These are phyloP conservation scores for Polypedilum vanderplanki DNA, from an alignment of 1,140 invertebrate genomes.

Conservation along the genomic window DNA sequence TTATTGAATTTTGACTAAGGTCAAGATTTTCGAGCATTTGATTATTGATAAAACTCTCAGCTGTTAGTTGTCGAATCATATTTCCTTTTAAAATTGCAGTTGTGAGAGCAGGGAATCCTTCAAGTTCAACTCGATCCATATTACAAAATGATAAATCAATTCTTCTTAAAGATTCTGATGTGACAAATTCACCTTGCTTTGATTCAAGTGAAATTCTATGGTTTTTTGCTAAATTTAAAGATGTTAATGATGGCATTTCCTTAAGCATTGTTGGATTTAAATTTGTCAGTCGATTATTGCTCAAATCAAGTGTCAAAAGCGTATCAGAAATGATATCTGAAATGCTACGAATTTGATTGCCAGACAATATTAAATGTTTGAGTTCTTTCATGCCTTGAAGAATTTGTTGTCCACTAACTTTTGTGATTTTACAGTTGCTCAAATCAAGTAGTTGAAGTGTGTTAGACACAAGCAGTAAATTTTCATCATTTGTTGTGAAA, in stretches of 20 bases:
- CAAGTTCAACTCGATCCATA: constrained; percentile 51
- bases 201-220: constrained; percentile 45
- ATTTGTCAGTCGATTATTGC: constrained; percentile 47
- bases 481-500: constrained; percentile 44
- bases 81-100: constrained; percentile 53
- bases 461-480: constrained; percentile 44
- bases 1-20: constrained; percentile 56
- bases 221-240: constrained; percentile 49
- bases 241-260: constrained; percentile 46
- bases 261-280: constrained; percentile 46
- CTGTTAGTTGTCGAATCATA: constrained; percentile 48
- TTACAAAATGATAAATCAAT: constrained; percentile 59
- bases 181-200: constrained; percentile 40
- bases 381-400: constrained; percentile 48
- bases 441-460: constrained; percentile 47
- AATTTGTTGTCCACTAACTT: constrained; percentile 46
- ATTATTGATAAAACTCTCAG: constrained; percentile 54
- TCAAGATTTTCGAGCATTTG: constrained; percentile 53
- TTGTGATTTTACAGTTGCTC: constrained; percentile 47
- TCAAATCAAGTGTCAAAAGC: constrained; percentile 50
- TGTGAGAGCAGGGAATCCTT: constrained; percentile 52
- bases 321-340: constrained; percentile 47
- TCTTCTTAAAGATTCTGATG: constrained; percentile 48
- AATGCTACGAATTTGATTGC: constrained; percentile 47
- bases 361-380: constrained; percentile 47